Base-by-base conservation (phyloP, 2,797 vertebrate genomes). In the Petrocephalus sullivani region DNA sequence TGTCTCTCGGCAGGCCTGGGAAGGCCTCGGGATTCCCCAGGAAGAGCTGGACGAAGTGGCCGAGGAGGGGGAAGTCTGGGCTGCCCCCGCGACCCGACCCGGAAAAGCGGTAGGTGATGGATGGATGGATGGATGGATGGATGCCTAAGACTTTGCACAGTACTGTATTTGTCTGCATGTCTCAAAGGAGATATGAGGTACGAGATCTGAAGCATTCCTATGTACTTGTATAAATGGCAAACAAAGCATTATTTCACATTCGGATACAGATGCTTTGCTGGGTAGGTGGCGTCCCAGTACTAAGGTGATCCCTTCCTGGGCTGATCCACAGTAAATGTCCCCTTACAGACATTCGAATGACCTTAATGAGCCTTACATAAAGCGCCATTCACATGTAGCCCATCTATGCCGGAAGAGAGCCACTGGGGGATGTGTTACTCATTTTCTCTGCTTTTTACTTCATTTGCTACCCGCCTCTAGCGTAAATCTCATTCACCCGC, bases 401-500 rank as follows among this genome's bases (percentile, higher is more conserved):
- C 58, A 21, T 86, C 14, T 46, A 12, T 19, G 19, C 37, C 7
- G 0, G n/a, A 23, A 5, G 7, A 33, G 19, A 16, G 14, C 37
- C 37, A 89, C 88, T 87, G 90, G 92, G 89, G 94, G 94, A 93
- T 89, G 89, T 94, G 88, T 92, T 88, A 90, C 89, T 89, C 88
- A 92, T 91, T 92, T 90, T 90, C 88, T 88, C 91, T 86, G 90
- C 88, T 88, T 84, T 87, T 78, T 92, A 93, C 87, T 93, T 95
- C 60, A 94, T 94, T 92, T 94, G 92, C 94, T 93, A 92, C 92
- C 93, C 92, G 91, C 82, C 91, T 94, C 92, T 92, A 12, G 91
- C 92, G 91, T 94, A 95, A 94, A 94, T 95, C 94, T 91, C 92
- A 89, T 91, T 94, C 92, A 93, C 92, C 93, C 92, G 92, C 90